These are phyloP conservation scores for Caenorhabditis panamensis DNA, from an alignment of 2,888 invertebrate species.

Conservation along the genomic window DNA sequence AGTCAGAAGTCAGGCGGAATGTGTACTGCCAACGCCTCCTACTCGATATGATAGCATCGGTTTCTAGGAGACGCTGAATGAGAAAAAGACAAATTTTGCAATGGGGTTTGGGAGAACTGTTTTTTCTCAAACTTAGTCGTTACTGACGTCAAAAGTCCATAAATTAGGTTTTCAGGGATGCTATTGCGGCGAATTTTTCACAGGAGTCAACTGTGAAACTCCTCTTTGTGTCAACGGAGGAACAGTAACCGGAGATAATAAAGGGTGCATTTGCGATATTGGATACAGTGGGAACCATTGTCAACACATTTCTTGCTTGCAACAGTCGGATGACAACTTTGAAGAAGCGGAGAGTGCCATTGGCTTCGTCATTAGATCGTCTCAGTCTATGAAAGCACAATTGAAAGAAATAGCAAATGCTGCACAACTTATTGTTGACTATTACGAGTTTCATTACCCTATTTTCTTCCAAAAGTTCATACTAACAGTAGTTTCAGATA, in stretches of 20 bases:
- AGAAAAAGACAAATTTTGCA: not conserved
- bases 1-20: not conserved
- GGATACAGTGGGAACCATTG: constrained; percentile 68
- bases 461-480: constrained; percentile 64
- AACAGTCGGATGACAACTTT: constrained; percentile 56
- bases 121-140: not conserved
- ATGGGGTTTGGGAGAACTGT: not conserved
- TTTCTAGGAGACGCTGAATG: constrained; percentile 18
- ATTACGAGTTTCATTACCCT: constrained; percentile 52
- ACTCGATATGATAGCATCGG: constrained; percentile 3
- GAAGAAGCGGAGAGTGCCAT: constrained; percentile 66
- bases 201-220: constrained; percentile 67
- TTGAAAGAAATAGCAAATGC: constrained; percentile 57
- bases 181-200: constrained; percentile 71
- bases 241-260: constrained; percentile 33
- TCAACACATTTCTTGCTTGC: constrained; percentile 59
- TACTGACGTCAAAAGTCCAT: constrained; percentile 15
- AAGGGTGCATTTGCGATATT: constrained; percentile 54
- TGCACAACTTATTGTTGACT: constrained; percentile 51
- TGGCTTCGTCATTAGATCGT: constrained; percentile 69
- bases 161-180: constrained; percentile 56
- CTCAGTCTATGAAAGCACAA: constrained; percentile 61
- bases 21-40: constrained; percentile 10
- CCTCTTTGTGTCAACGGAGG: constrained; percentile 70
- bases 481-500: constrained; percentile 66